Percentiles rank a stretch among this genome's conserved stretches.
Evolutionary conservation across 2,113 vertebrate species (phyloP).

Genomic region (Pimephales promelas): DNA sequence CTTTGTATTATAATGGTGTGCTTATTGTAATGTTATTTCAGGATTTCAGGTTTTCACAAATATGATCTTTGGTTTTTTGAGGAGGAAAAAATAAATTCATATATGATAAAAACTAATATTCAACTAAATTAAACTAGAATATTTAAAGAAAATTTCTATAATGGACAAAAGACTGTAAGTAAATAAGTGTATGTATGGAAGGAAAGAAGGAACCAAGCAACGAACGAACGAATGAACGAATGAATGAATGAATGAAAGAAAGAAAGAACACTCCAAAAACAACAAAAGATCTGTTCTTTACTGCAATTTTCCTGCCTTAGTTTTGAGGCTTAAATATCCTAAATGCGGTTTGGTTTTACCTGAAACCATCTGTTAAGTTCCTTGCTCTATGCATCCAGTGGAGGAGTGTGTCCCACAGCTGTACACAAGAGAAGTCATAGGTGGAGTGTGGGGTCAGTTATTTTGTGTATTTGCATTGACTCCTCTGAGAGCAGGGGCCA

Average conservation of each 20-base stretch:
- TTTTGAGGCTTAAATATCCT: background rate
- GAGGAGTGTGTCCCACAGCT: slow-evolving; percentile 41
- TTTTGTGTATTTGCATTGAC: slow-evolving; percentile 54
- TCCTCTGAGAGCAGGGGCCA: slow-evolving; percentile 47
- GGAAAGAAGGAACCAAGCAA: too few species aligned
- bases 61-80: background rate
- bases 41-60: background rate
- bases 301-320: background rate
- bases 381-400: background rate
- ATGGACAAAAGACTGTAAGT: background rate
- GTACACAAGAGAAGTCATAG: background rate
- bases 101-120: background rate
- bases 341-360: background rate
- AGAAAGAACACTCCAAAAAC: too few species aligned
- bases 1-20: background rate
- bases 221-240: too few species aligned
- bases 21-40: background rate
- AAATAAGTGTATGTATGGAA: too few species aligned
- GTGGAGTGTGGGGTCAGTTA: slow-evolving; percentile 47
- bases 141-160: background rate
- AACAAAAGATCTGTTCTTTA: too few species aligned
- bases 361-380: background rate
- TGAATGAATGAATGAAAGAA: too few species aligned
- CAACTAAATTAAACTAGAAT: background rate
- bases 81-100: too few species aligned